Percentiles rank a stretch among this genome's conserved stretches.
phyloP scores from a whole-genome alignment of 2,113 vertebrate genomes.

The Taurulus bubalis region DNA sequence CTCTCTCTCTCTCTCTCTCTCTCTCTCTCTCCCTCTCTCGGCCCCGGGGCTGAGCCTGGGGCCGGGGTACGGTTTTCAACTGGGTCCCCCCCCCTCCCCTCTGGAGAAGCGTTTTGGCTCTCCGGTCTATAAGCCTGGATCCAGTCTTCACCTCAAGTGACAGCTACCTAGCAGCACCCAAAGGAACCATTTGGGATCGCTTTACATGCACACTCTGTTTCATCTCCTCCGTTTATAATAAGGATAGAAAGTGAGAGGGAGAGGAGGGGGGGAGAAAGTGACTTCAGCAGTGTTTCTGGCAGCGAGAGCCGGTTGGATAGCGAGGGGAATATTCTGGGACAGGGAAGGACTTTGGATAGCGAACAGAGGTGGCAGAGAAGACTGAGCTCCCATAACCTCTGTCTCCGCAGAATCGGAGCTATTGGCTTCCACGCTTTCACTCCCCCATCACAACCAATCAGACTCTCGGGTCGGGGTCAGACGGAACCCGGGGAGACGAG shows the following conservation, averaged over 20 bases:
- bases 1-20: conserved; percentile 21
- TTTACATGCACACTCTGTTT: conserved; percentile 62
- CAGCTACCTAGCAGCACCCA: conserved; percentile 52
- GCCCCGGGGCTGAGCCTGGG: conserved; percentile 38
- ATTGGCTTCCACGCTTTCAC: conserved; percentile 34
- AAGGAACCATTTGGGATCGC: conserved; percentile 45
- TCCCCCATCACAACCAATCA: conserved; percentile 63
- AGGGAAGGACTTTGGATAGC: conserved; percentile 53
- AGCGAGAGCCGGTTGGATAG: conserved; percentile 7
- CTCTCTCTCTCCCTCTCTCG: conserved; percentile 28
- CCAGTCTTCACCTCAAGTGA: conserved; percentile 27
- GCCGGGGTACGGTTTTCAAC: conserved; percentile 32
- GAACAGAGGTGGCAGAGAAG: conserved; percentile 56
- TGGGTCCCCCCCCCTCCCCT: conserved; percentile 45
- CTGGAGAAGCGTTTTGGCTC: conserved; percentile 52
- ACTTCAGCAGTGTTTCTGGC: conserved; percentile 54
- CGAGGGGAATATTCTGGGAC: conserved; percentile 42
- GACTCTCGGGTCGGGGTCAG: conserved; percentile 24
- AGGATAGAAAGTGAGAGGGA: conserved; percentile 39
- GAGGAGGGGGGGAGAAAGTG: conserved; percentile 31
- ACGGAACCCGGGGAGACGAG: conserved; percentile 36
- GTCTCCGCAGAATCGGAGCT: conserved; percentile 54
- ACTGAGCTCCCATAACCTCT: conserved; percentile 54
- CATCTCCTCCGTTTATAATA: conserved; percentile 56
- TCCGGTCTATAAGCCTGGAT: conserved; percentile 31